Percentiles rank a stretch among this genome's conserved stretches.
Evolutionary conservation across 1,140 invertebrate genomes (phyloP).

Genomic region (Macrotrachela quadricornifera): DNA sequence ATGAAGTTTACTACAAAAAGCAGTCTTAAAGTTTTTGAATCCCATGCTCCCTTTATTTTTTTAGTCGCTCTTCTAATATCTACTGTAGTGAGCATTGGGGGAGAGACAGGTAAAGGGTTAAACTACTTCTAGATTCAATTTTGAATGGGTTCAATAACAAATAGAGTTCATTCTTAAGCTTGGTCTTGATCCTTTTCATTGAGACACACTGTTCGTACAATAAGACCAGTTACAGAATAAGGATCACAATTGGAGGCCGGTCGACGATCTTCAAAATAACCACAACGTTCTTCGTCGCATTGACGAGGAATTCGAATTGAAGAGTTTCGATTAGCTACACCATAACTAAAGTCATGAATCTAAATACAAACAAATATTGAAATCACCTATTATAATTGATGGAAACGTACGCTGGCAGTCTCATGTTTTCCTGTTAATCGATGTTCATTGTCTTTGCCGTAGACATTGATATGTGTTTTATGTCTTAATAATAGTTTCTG

Average conservation of each 20-base stretch:
- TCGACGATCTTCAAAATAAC: conserved; percentile 75
- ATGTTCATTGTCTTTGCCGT: conserved; percentile 38
- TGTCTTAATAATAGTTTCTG: conserved; percentile 60
- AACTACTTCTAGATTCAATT: too few species aligned
- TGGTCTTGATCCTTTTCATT: too few species aligned
- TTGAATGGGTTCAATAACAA: too few species aligned
- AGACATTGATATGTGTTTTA: conserved; percentile 60
- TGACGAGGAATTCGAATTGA: conserved; percentile 32
- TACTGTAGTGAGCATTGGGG: too few species aligned
- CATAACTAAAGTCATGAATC: conserved; percentile 24
- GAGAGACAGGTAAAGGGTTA: too few species aligned
- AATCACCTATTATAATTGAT: too few species aligned
- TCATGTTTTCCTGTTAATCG: conserved; percentile 33
- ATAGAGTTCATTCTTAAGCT: too few species aligned
- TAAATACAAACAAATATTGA: too few species aligned
- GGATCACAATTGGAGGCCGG: conserved; percentile 83
- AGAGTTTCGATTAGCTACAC: conserved; percentile 34
- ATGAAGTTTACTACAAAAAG: too few species aligned
- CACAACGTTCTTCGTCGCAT: conserved; percentile 55
- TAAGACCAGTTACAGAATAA: conserved; percentile 36
- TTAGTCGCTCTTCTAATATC: too few species aligned
- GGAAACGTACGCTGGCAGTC: conserved; percentile 14
- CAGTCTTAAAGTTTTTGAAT: too few species aligned
- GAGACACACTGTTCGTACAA: conserved; percentile 15
- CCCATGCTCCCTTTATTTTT: too few species aligned